phyloP scores from a whole-genome alignment of 2,888 invertebrate species.

The Protophormia terraenovae region DNA sequence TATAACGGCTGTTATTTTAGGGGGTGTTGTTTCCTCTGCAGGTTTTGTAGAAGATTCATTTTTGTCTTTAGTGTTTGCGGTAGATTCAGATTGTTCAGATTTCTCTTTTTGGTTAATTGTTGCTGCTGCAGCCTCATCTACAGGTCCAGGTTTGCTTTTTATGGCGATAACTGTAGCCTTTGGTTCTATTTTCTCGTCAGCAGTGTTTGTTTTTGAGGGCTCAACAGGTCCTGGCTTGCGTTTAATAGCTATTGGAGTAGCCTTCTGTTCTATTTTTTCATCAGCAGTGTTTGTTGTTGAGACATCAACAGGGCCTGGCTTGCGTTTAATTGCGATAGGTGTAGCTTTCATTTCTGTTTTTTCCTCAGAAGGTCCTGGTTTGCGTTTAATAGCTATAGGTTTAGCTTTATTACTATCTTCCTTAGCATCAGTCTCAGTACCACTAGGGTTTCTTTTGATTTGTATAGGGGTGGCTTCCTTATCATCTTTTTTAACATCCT shows the following conservation, averaged over 20 bases:
- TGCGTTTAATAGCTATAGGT: slow-evolving; percentile 59
- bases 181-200: background rate
- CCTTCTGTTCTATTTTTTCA: background rate
- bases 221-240: slow-evolving; percentile 1
- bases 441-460: background rate
- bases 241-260: slow-evolving; percentile 32
- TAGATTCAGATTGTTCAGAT: too few species aligned
- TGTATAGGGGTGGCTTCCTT: background rate
- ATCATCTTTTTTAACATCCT: background rate
- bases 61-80: background rate
- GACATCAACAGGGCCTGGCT: background rate
- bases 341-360: slow-evolving; percentile 30
- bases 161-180: too few species aligned
- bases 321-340: slow-evolving; percentile 64
- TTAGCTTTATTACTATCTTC: slow-evolving; percentile 35
- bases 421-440: background rate
- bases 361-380: background rate
- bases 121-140: too few species aligned
- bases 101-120: background rate
- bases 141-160: too few species aligned
- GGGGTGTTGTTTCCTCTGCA: slow-evolving; percentile 3
- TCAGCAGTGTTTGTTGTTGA: background rate
- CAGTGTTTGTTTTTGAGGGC: too few species aligned
- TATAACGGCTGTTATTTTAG: slow-evolving; percentile 24
- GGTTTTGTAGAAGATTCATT: background rate